Base-by-base conservation (phyloP, 2,888 invertebrate species). In the Chironomus riparius region DNA sequence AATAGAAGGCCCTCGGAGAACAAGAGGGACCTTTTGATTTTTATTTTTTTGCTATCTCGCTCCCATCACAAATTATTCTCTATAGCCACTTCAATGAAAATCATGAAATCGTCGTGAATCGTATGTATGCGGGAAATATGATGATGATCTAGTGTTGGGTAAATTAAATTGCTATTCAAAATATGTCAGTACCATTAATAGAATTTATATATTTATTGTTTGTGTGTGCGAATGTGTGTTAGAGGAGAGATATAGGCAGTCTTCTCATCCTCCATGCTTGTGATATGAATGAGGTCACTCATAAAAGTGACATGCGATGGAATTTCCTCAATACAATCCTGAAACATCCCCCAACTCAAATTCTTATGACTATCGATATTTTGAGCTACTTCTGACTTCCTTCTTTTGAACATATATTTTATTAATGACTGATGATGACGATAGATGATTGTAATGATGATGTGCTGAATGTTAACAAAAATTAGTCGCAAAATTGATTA, bases 101-200 rank as follows among this genome's bases (percentile, higher is more conserved):
- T 56, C 56, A 56, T 18, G 50, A 10, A 21, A 50, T 4, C 4
- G 56, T 24, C 65, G 22, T 65, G 65, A 21, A 65, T 24, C n/a
- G 56, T n/a, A 70, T 38, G 38, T 38, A 38, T 72, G 61, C 72
- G 72, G 72, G 72, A 38, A 15, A 24, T 24, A 22, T 56, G 71
- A 71, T 71, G 56, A 24, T 18, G 24, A 50, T 50, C 50, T 65
- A 62, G 62, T 72, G 50, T 62, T 38, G 72, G 22, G 62, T 72
- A 72, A 72, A 72, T 72, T 72, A 72, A 72, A 72, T 72, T 72
- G 72, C 72, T 18, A 62, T 62, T 72, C 72, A 72, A 38, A 61
- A 65, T 24, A 65, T 65, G 65, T 65, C 65, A 65, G 65, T 65
- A 65, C 22, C 65, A 65, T 21, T 65, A 12, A 65, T n/a, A n/a